Conservation (phyloP, 2,888 invertebrate species). For the Agapostemon virescens region DNA sequence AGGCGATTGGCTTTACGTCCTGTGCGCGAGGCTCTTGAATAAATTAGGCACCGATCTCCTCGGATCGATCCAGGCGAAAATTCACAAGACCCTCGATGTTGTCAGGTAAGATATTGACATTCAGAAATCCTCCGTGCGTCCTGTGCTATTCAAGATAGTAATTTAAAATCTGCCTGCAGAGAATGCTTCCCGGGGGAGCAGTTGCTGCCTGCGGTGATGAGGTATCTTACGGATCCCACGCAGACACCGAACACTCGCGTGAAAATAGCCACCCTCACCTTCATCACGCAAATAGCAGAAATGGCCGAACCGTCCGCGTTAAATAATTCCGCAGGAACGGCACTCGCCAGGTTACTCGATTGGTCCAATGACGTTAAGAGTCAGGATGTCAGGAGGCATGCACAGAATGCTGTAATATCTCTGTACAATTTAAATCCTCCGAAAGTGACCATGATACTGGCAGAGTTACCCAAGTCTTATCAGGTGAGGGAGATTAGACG, state of each 20-base stretch:
- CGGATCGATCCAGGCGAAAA: slow-evolving; percentile 94
- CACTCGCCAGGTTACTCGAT: slow-evolving; percentile 76
- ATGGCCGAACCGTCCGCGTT: slow-evolving; percentile 82
- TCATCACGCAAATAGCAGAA: slow-evolving; percentile 85
- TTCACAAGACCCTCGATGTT: slow-evolving; percentile 91
- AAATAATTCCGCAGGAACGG: slow-evolving; percentile 74
- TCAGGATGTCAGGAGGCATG: slow-evolving; percentile 85
- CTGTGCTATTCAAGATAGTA: not conserved
- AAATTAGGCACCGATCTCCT: slow-evolving; percentile 95
- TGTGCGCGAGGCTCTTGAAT: slow-evolving; percentile 92
- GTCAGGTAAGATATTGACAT: slow-evolving; percentile 83
- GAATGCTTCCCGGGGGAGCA: slow-evolving; percentile 84
- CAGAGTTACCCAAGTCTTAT: slow-evolving; percentile 87
- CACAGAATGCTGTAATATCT: slow-evolving; percentile 87
- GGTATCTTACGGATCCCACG: slow-evolving; percentile 94
- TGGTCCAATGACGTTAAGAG: slow-evolving; percentile 87
- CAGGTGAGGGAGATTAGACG: slow-evolving; percentile 74
- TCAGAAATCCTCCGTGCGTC: not conserved
- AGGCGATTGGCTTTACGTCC: slow-evolving; percentile 95
- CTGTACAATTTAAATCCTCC: slow-evolving; percentile 95
- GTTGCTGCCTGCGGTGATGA: slow-evolving; percentile 83
- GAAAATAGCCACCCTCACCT: slow-evolving; percentile 88
- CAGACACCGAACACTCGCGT: slow-evolving; percentile 94
- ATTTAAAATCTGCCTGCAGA: slow-evolving; percentile 71
- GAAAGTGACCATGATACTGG: slow-evolving; percentile 91